Conservation (phyloP, 1,140 invertebrate species). For the Drepana arcuata region DNA sequence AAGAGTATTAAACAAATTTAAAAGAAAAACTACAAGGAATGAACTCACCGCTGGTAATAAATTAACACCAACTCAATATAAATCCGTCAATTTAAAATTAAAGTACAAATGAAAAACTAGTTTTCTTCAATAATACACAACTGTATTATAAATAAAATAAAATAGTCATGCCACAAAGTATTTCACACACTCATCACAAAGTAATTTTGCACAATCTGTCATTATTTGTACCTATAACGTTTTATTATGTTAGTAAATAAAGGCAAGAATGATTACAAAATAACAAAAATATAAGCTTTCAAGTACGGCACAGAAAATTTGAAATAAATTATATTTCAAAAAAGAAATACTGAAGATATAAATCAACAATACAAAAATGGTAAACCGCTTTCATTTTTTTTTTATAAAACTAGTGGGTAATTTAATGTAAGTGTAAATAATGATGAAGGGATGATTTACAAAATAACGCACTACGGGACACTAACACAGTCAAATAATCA, state of each 20-base stretch:
- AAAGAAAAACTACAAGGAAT: slow-evolving; percentile 31
- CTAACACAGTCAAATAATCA: too few species aligned
- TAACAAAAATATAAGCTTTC: too few species aligned
- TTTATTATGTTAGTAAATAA: slow-evolving; percentile 1
- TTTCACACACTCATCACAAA: slow-evolving; percentile 10
- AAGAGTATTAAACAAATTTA: slow-evolving; percentile 30
- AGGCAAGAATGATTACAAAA: slow-evolving; percentile 10
- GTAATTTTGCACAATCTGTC: slow-evolving; percentile 3
- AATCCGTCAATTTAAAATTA: slow-evolving; percentile 15
- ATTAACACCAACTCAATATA: slow-evolving; percentile 53
- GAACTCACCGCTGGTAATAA: slow-evolving; percentile 57
- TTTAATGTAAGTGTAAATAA: too few species aligned
- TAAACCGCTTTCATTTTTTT: too few species aligned
- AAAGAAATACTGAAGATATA: background rate
- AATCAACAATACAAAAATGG: slow-evolving; percentile 3
- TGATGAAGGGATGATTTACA: too few species aligned
- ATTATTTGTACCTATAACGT: slow-evolving; percentile 11
- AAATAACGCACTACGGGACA: too few species aligned
- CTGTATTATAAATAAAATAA: too few species aligned
- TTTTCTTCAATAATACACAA: slow-evolving; percentile 7
- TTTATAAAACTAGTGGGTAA: too few species aligned
- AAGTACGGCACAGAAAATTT: too few species aligned
- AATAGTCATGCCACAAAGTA: slow-evolving; percentile 4
- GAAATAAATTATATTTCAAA: slow-evolving; percentile 6
- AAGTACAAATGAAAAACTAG: slow-evolving; percentile 4